A percentile compares a stretch with the other conserved stretches of the same genome.
Conservation (phyloP, 2,888 invertebrate species). For the Ochlodes sylvanus region DNA sequence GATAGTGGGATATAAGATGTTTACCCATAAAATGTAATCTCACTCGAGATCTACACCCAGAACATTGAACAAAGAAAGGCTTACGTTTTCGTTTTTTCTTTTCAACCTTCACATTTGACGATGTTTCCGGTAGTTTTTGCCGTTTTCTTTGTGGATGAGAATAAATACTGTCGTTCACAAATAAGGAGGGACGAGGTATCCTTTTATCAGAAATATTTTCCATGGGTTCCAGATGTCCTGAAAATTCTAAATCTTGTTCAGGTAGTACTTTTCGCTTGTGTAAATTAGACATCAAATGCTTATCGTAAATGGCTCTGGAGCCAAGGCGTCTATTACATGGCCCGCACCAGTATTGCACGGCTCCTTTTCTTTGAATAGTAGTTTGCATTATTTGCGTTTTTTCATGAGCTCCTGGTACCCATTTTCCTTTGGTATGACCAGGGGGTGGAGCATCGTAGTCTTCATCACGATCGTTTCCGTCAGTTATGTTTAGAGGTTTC, state of each 20-base stretch:
- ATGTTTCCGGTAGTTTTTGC: slow-evolving; percentile 47
- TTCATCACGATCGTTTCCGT: slow-evolving; percentile 73
- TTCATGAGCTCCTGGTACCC: slow-evolving; percentile 88
- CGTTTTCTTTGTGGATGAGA: slow-evolving; percentile 57
- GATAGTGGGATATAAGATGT: slow-evolving; percentile 94
- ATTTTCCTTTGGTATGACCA: slow-evolving; percentile 91
- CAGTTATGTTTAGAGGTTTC: slow-evolving; percentile 78
- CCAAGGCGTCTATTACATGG: slow-evolving; percentile 91
- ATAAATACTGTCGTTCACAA: slow-evolving; percentile 64
- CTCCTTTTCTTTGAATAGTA: slow-evolving; percentile 78
- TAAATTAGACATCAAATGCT: slow-evolving; percentile 90
- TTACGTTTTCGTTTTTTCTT: slow-evolving; percentile 83
- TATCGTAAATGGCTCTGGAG: slow-evolving; percentile 89
- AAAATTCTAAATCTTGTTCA: slow-evolving; percentile 88
- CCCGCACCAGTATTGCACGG: slow-evolving; percentile 91
- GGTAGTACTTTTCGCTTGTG: slow-evolving; percentile 88
- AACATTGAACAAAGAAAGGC: slow-evolving; percentile 87
- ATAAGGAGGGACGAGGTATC: slow-evolving; percentile 65
- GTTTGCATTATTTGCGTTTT: slow-evolving; percentile 83
- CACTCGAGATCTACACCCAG: slow-evolving; percentile 89
- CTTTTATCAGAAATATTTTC: slow-evolving; percentile 61
- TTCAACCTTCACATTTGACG: slow-evolving; percentile 54
- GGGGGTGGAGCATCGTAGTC: slow-evolving; percentile 87
- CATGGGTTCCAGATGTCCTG: slow-evolving; percentile 72
- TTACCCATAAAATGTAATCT: slow-evolving; percentile 90